Evolutionary conservation across 1,140 invertebrate species (phyloP), one percentile per base, ranked within the genome.

Genomic region (Drosophila melanica): DNA sequence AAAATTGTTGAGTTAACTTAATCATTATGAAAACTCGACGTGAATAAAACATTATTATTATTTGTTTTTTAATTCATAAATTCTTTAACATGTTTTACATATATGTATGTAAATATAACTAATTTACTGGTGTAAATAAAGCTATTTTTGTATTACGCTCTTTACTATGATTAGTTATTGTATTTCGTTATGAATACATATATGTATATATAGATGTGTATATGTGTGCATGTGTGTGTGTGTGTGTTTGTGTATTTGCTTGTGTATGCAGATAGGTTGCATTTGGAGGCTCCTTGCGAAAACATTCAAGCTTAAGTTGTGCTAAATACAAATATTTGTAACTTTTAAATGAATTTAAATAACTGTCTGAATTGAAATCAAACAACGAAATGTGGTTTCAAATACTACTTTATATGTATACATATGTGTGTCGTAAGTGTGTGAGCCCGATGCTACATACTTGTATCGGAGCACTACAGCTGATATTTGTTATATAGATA

Each of bases 121-220:
- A 39, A 60, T 73, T 54, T 70, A 70, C 67, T 66, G 45, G 72
- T 75, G 72, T 75, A 75, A 75, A 75, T 75, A 75, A 75, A 75
- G 72, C 72, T 75, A 75, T 75, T 75, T 71, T 75, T 57, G 37
- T 75, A 75, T 70, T 75, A 75, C 66, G 48, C 59, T 57, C 53
- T 63, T 70, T 75, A 70, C 41, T 68, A 67, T 55, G 50, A 39
- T 58, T 70, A 75, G 60, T 75, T 75, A 75, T 75, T 75, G 66
- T 63, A 70, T 60, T 69, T 63, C 37, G 41, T 62, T 60, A 50
- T 57, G 47, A 68, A 59, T 68, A 68, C 65, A 51, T 58, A 44
- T 60, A 35, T 55, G 41, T 48, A 23, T 57, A 33, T 44, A 30
- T 20, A 14, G 23, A n/a, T 59, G n/a, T 59, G 33, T 62, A 2